phyloP scores from a whole-genome alignment of 2,888 invertebrate genomes.

The Lochmaea crataegi region DNA sequence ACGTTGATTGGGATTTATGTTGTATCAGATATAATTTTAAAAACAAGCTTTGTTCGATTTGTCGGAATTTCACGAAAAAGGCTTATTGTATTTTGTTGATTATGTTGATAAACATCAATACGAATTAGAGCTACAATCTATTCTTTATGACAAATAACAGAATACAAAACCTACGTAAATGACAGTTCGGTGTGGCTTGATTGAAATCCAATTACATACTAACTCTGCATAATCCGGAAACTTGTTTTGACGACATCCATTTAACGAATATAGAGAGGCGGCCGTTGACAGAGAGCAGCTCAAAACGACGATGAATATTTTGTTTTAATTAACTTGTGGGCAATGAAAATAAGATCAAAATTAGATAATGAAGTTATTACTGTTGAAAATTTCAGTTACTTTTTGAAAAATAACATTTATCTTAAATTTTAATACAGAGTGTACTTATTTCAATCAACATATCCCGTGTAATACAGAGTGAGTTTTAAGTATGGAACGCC shows the following conservation, averaged over 20 bases:
- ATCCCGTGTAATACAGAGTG: too few relatives aligned
- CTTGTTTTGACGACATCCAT: not conserved
- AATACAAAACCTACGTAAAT: not conserved
- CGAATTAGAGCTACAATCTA: not conserved
- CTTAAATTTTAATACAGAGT: too few relatives aligned
- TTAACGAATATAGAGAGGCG: not conserved
- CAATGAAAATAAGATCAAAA: not conserved
- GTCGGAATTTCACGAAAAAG: not conserved
- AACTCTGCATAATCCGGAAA: not conserved
- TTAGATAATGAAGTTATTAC: not conserved
- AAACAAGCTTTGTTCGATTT: not conserved
- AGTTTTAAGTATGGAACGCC: too few relatives aligned
- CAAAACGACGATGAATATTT: not conserved
- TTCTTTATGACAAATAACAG: not conserved
- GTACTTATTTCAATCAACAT: too few relatives aligned
- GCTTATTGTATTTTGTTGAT: not conserved
- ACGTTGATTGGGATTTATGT: too few relatives aligned
- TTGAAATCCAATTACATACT: slow-evolving; percentile 2
- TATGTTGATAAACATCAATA: not conserved
- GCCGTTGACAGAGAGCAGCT: not conserved
- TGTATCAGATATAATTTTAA: too few relatives aligned
- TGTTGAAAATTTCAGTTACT: not conserved
- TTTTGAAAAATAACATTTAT: too few relatives aligned
- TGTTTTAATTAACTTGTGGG: not conserved
- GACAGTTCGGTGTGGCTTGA: not conserved